Evolutionary conservation across 2,113 vertebrate genomes (phyloP).

Genomic region (Rhegmatorhina hoffmannsi): DNA sequence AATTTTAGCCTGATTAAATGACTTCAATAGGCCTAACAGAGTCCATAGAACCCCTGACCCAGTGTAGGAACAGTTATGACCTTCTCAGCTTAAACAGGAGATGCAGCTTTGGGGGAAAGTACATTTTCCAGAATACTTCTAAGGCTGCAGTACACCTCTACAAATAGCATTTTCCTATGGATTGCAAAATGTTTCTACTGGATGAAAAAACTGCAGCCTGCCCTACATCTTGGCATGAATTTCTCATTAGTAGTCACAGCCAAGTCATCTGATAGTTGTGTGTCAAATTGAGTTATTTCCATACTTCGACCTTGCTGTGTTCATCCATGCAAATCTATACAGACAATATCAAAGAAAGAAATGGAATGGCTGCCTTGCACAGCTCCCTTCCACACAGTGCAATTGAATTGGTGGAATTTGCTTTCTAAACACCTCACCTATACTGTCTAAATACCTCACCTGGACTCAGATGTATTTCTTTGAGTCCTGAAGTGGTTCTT

Average conservation of each 20-base stretch:
- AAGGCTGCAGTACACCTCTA: neutral
- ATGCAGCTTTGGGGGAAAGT: neutral
- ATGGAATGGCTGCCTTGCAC: neutral
- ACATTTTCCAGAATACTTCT: neutral
- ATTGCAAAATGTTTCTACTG: neutral
- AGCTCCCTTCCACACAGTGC: neutral
- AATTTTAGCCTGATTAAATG: neutral
- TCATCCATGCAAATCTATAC: neutral
- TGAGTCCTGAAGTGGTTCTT: neutral
- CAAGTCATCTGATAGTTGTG: neutral
- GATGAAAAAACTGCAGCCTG: neutral
- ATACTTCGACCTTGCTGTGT: neutral
- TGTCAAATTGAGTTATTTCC: neutral
- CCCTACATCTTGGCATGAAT: neutral
- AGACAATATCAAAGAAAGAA: neutral
- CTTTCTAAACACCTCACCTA: no score
- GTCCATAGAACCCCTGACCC: rapidly evolving
- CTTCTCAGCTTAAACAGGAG: neutral
- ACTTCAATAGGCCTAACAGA: neutral
- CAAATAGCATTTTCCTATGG: neutral
- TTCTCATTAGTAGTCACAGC: neutral
- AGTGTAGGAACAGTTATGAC: neutral
- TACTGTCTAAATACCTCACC: no score
- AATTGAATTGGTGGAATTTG: neutral
- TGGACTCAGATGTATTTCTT: neutral